Evolutionary conservation across 2,797 vertebrate genomes (phyloP).

Genomic region (Taeniopygia guttata): DNA sequence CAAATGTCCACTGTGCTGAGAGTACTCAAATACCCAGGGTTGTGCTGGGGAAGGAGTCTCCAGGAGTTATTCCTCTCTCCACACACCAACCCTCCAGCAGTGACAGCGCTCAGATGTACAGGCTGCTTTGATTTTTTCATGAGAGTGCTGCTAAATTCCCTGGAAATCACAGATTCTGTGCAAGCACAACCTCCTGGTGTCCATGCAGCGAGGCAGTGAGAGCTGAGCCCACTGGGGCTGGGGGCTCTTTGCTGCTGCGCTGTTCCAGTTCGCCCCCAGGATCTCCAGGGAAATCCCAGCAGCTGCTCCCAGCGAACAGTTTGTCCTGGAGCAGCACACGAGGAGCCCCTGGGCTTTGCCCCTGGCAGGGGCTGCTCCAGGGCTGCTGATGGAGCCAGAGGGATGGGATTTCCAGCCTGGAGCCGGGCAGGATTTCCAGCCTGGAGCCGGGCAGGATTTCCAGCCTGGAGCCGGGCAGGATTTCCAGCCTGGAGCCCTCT

Average conservation of each 20-base stretch:
- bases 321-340: neutral
- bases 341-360: neutral
- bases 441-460: too few relatives aligned
- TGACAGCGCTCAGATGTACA: neutral
- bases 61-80: neutral
- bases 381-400: fast-evolving
- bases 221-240: neutral
- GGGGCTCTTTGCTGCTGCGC: neutral
- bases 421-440: neutral
- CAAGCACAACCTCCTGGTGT: fast-evolving
- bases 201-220: neutral
- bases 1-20: neutral
- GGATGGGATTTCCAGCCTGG: neutral
- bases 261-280: fast-evolving
- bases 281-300: neutral
- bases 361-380: neutral
- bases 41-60: neutral
- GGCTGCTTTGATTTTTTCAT: neutral
- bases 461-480: too few relatives aligned
- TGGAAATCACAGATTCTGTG: neutral
- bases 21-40: neutral
- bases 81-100: neutral
- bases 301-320: neutral
- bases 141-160: neutral
- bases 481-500: slow-evolving; percentile 68